Percentiles rank a stretch among this genome's conserved stretches.
Conservation (phyloP, 2,113 vertebrate species). For the Microcebus jonahi region DNA sequence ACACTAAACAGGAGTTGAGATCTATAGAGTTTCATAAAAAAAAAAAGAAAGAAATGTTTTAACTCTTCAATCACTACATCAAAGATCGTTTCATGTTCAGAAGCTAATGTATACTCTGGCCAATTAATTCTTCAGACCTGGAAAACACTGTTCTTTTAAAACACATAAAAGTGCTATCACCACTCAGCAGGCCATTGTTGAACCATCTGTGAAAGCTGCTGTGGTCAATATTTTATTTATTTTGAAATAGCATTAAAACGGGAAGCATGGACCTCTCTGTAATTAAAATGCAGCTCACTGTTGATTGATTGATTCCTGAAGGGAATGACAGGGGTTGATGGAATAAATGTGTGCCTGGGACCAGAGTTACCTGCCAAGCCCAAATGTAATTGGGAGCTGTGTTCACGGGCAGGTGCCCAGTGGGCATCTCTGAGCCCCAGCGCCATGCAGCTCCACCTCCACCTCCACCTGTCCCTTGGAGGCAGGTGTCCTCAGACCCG, state of each 20-base stretch:
- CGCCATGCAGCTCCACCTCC: accelerated
- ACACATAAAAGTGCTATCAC: neutral
- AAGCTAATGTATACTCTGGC: accelerated
- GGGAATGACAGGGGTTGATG: neutral
- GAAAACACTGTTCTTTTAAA: neutral
- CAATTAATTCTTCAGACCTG: neutral
- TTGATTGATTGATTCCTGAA: neutral
- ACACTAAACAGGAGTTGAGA: neutral
- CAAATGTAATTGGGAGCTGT: accelerated
- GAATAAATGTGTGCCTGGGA: too few relatives aligned
- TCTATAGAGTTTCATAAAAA: neutral
- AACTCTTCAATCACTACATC: neutral
- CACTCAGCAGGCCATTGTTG: neutral
- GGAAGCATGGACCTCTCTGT: too few relatives aligned
- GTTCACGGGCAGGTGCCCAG: accelerated
- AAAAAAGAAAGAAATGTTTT: neutral
- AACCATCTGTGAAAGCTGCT: neutral
- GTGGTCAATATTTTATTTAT: neutral
- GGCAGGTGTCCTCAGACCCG: neutral
- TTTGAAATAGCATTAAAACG: neutral
- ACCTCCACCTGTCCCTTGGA: neutral
- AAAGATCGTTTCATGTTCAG: neutral
- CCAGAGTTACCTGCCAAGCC: accelerated
- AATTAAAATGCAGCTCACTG: neutral
- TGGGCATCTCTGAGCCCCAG: accelerated